Conservation (phyloP, 2,888 invertebrate species). For the Tiphia femorata region DNA sequence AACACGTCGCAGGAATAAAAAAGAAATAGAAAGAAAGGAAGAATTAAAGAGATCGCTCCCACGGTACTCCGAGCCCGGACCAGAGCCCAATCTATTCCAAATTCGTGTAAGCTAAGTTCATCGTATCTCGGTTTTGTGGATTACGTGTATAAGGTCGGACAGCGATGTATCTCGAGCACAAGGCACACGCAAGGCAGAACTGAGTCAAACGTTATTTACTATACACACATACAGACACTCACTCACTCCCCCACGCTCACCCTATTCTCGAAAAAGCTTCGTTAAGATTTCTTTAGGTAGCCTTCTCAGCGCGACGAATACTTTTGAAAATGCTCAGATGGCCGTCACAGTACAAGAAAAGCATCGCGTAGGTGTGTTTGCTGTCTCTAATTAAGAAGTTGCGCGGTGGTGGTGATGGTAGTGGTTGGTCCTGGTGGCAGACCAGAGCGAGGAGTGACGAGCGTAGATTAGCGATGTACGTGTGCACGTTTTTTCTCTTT, state of each 20-base stretch:
- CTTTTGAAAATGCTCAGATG: too few relatives aligned
- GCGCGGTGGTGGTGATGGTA: too few relatives aligned
- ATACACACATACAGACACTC: background rate
- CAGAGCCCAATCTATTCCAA: slow-evolving; percentile 58
- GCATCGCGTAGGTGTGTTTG: too few relatives aligned
- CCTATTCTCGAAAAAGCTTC: slow-evolving; percentile 26
- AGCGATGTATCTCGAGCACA: slow-evolving; percentile 31
- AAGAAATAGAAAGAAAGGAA: background rate
- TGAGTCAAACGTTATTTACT: background rate
- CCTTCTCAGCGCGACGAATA: too few relatives aligned
- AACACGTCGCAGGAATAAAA: background rate
- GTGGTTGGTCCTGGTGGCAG: too few relatives aligned
- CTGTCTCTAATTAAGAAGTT: too few relatives aligned
- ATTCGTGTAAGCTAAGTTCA: slow-evolving; percentile 59
- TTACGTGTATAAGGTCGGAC: slow-evolving; percentile 51
- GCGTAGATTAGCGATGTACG: too few relatives aligned
- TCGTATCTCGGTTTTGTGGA: slow-evolving; percentile 46
- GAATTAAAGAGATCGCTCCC: slow-evolving; percentile 4
- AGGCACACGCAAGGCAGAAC: background rate
- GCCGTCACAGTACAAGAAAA: too few relatives aligned
- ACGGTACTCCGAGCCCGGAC: slow-evolving; percentile 29
- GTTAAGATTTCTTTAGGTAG: slow-evolving; percentile 36
- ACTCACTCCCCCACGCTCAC: slow-evolving; percentile 6
- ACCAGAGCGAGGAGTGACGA: too few relatives aligned
- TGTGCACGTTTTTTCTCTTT: too few relatives aligned